phyloP scores from a whole-genome alignment of 1,140 invertebrate species.

The Drosophila sucinea region DNA sequence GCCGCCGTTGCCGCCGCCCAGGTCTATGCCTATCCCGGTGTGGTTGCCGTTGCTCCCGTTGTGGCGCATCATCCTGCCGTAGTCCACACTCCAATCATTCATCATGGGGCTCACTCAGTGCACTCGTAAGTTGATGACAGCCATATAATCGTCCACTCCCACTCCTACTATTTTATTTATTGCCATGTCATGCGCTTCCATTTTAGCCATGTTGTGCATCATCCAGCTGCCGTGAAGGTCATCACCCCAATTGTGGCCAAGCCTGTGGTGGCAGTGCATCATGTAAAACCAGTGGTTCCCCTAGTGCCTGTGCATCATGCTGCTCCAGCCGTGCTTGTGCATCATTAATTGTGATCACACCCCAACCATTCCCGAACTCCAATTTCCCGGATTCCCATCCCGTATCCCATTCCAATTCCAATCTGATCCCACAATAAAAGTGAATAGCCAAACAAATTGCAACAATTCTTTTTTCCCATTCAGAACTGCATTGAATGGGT shows the following conservation, averaged over 20 bases:
- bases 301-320: slow-evolving; percentile 84
- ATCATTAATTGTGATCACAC: slow-evolving; percentile 66
- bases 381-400: not conserved
- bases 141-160: not conserved
- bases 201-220: slow-evolving; percentile 76
- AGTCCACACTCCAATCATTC: slow-evolving; percentile 67
- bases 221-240: slow-evolving; percentile 73
- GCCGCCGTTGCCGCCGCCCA: slow-evolving; percentile 57
- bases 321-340: slow-evolving; percentile 84
- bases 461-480: slow-evolving; percentile 18
- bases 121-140: slow-evolving; percentile 70
- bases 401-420: slow-evolving; percentile 12
- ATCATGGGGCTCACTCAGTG: slow-evolving; percentile 77
- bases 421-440: slow-evolving; percentile 71
- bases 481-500: not conserved
- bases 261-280: slow-evolving; percentile 83
- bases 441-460: slow-evolving; percentile 59
- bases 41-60: slow-evolving; percentile 84
- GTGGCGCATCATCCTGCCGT: slow-evolving; percentile 60
- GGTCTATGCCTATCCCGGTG: slow-evolving; percentile 64
- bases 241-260: slow-evolving; percentile 70
- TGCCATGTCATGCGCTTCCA: not conserved
- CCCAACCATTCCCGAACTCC: not conserved
- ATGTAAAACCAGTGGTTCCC: slow-evolving; percentile 83
- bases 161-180: slow-evolving; percentile 18